Evolutionary conservation across 2,888 invertebrate species (phyloP), one percentile per base, ranked within the genome.

Genomic region (Phyllotreta striolata): DNA sequence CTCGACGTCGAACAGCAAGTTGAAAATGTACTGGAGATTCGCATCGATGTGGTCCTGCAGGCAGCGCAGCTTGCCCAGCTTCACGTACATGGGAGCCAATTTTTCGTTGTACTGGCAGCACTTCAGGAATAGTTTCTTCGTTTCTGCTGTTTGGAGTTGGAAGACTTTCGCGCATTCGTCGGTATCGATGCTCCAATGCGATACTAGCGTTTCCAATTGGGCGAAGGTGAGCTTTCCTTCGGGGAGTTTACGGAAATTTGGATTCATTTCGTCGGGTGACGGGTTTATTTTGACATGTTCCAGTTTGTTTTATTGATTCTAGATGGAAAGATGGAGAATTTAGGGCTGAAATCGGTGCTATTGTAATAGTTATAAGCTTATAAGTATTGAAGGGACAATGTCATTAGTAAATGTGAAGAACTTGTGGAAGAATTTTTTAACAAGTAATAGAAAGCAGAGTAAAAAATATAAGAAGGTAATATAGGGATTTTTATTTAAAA

Each of bases 121-220:
- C 3, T 54, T 35, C 38, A 7, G 3, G 3, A 60, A 7, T 0
- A 52, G 10, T n/a, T 60, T 60, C n/a, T 52, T 60, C 43, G 54
- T 54, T 44, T 52, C 52, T 35, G 52, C 52, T 14, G 24, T 54
- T 44, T 60, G 60, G 14, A 43, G 7, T n/a, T 9, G 8, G 54
- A 44, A 60, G 9, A 4, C 35, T 44, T n/a, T 43, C 38, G 9
- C n/a, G 10, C 43, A 40, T 38, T 60, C 60, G 8, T 60, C 60
- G 12, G 52, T 60, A 12, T 52, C 44, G 6, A 38, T 43, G 10
- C 38, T 38, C 60, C 60, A 60, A 43, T 60, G 60, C 8, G 60
- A 60, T 39, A 60, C 38, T 8, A 60, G 8, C 5, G 43, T 44
- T 52, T 54, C 52, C 10, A 60, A 13, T 12, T 60, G 37, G 6